phyloP scores from a whole-genome alignment of 2,797 vertebrate genomes.

The Benthosema pterotum region DNA sequence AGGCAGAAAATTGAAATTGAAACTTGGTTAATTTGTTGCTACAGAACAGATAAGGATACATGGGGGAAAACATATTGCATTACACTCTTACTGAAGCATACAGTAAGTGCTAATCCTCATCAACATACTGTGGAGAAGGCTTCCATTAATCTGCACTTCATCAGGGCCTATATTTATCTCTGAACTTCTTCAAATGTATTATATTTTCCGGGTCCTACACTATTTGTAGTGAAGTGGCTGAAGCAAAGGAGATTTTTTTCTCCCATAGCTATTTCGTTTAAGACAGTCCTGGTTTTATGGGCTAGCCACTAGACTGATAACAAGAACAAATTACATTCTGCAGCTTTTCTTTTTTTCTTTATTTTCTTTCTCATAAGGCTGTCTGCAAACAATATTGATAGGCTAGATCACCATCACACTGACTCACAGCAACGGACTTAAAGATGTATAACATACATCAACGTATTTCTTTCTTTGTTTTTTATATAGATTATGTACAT shows the following conservation, averaged over 20 bases:
- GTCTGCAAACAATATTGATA: constrained; percentile 16
- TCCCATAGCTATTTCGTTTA: constrained; percentile 21
- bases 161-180: constrained; percentile 35
- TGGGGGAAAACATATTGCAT: constrained; percentile 32
- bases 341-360: constrained; percentile 10
- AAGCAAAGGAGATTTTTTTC: constrained; percentile 8
- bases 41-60: constrained; percentile 38
- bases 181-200: constrained; percentile 28
- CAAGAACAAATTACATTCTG: constrained; percentile 10
- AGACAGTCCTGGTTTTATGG: constrained; percentile 34
- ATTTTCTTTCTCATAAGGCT: constrained; percentile 17
- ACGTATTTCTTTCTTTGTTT: too few relatives aligned
- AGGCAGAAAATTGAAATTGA: constrained; percentile 47
- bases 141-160: constrained; percentile 36
- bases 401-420: constrained; percentile 39
- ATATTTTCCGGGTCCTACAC: constrained; percentile 41
- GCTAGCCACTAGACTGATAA: constrained; percentile 10
- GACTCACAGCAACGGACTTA: constrained; percentile 45
- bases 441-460: constrained; percentile 42
- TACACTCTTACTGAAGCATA: constrained; percentile 33
- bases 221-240: constrained; percentile 28
- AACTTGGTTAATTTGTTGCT: constrained; percentile 35
- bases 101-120: constrained; percentile 41
- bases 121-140: constrained; percentile 29
- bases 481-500: background rate